Percentiles rank a stretch among this genome's conserved stretches.
Evolutionary conservation across 2,888 invertebrate genomes (phyloP).

Genomic region (Lycaena phlaeas): DNA sequence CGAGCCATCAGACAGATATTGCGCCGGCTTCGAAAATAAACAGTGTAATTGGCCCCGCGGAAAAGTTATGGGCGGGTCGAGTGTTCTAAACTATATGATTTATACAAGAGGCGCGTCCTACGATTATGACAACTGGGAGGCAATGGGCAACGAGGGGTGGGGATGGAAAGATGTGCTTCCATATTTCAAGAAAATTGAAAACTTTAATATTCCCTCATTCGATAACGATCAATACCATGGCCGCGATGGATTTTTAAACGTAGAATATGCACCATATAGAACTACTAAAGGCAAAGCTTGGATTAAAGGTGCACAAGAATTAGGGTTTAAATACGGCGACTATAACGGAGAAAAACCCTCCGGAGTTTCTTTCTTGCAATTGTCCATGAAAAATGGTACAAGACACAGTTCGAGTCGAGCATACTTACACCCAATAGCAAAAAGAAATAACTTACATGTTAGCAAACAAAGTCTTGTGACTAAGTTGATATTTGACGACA

Average conservation of each 20-base stretch:
- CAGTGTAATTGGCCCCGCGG: constrained; percentile 87
- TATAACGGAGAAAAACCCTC: constrained; percentile 75
- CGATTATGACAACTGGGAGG: constrained; percentile 86
- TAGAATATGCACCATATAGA: constrained; percentile 68
- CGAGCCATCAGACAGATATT: constrained; percentile 80
- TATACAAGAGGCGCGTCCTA: constrained; percentile 79
- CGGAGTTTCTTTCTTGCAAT: constrained; percentile 75
- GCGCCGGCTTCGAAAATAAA: constrained; percentile 81
- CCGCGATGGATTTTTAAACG: constrained; percentile 68
- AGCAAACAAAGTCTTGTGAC: constrained; percentile 74
- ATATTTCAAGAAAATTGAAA: constrained; percentile 86
- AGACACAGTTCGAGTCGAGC: constrained; percentile 79
- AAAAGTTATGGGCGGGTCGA: constrained; percentile 87
- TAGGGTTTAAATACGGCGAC: constrained; percentile 74
- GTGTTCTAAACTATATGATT: constrained; percentile 86
- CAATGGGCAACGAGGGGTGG: constrained; percentile 82
- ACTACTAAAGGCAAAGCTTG: constrained; percentile 69
- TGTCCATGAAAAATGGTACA: constrained; percentile 77
- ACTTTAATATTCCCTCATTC: constrained; percentile 73
- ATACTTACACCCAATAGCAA: constrained; percentile 74
- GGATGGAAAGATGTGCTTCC: constrained; percentile 79
- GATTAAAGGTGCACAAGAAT: constrained; percentile 74
- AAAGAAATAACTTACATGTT: constrained; percentile 75
- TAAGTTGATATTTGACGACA: constrained; percentile 70
- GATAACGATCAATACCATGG: constrained; percentile 68